Percentiles rank a stretch among this genome's conserved stretches.
phyloP scores from a whole-genome alignment of 2,797 vertebrate species.

The Sebastes iracundus region DNA sequence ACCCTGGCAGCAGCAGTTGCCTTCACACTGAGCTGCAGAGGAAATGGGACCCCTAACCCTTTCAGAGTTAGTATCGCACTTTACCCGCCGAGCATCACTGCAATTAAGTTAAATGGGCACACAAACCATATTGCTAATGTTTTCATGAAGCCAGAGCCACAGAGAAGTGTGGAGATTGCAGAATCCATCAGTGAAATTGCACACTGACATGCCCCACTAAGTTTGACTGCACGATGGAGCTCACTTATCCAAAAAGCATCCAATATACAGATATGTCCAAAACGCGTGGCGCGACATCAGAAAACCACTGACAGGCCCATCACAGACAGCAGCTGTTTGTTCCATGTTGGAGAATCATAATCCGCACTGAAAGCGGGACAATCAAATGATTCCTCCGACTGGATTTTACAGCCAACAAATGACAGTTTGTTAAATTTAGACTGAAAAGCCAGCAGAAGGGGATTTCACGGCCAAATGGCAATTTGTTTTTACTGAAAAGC shows the following conservation, averaged over 20 bases:
- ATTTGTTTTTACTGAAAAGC: conserved; percentile 28
- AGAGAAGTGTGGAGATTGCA: conserved; percentile 44
- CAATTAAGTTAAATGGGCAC: conserved; percentile 61
- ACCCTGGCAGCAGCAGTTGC: not conserved
- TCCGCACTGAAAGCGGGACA: conserved; percentile 46
- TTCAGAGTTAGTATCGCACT: conserved; percentile 21
- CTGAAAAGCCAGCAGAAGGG: conserved; percentile 47
- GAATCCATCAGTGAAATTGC: conserved; percentile 70
- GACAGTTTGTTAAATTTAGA: conserved; percentile 50
- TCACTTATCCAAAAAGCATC: conserved; percentile 64
- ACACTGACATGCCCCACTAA: conserved; percentile 53
- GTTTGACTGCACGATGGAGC: conserved; percentile 50
- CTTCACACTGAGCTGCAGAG: conserved; percentile 19
- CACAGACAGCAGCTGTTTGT: conserved; percentile 58
- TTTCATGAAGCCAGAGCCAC: conserved; percentile 32
- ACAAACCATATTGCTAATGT: conserved; percentile 66
- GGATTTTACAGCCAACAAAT: conserved; percentile 50
- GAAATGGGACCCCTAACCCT: conserved; percentile 16
- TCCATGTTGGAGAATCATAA: conserved; percentile 47
- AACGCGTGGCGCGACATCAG: not conserved
- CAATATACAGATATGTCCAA: conserved; percentile 32
- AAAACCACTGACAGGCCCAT: conserved; percentile 3
- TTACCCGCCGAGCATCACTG: conserved; percentile 35
- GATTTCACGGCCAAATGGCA: conserved; percentile 43
- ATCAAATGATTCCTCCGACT: conserved; percentile 42